Percentiles rank a stretch among this genome's conserved stretches.
These are phyloP conservation scores for Terrapene triunguis DNA, from an alignment of 2,113 vertebrate genomes.

Conservation along the genomic window DNA sequence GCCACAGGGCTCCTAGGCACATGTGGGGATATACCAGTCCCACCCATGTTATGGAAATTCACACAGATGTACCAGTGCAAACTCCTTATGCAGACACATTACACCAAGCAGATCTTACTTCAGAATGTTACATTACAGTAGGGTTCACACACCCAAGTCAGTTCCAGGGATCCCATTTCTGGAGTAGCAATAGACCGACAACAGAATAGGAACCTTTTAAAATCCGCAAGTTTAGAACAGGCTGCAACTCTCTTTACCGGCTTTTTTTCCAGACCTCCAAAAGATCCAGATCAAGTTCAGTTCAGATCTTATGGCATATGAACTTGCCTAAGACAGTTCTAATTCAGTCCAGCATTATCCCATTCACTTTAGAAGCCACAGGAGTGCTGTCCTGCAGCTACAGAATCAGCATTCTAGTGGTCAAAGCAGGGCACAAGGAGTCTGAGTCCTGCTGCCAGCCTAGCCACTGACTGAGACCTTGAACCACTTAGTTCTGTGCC, in stretches of 20 bases:
- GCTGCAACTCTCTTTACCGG: not conserved
- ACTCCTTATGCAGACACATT: not conserved
- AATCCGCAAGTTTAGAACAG: not conserved
- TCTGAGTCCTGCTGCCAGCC: not conserved
- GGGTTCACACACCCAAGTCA: not conserved
- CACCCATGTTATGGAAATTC: not conserved
- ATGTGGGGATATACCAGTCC: not conserved
- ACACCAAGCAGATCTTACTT: not conserved
- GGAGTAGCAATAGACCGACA: not conserved
- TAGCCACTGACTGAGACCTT: not conserved
- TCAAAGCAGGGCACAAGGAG: not conserved
- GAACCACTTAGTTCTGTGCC: not conserved
- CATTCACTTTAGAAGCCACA: not conserved
- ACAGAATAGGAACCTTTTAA: not conserved
- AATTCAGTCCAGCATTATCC: not conserved
- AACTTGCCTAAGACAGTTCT: not conserved
- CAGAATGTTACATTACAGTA: not conserved
- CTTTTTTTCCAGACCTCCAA: not conserved
- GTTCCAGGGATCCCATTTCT: not conserved
- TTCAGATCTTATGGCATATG: not conserved
- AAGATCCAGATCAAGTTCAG: not conserved
- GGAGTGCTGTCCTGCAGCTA: not conserved
- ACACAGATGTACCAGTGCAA: not conserved
- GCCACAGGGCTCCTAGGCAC: too few species aligned
- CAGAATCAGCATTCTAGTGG: not conserved